Evolutionary conservation across 2,797 vertebrate genomes (phyloP).

Genomic region (Prunella strophiata): DNA sequence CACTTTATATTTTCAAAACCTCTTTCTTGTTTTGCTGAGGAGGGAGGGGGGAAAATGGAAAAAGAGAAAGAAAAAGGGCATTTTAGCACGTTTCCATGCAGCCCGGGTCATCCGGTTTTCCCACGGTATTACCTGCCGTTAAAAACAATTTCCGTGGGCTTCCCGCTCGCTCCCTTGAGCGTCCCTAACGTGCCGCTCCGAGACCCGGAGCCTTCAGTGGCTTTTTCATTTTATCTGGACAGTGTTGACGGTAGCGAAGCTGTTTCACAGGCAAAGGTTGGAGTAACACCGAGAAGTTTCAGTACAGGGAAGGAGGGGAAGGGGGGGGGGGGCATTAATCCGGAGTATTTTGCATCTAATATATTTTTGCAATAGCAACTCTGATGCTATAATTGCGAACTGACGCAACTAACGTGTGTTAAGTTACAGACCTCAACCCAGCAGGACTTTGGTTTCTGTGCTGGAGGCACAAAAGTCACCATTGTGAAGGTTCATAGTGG

Average conservation of each 20-base stretch:
- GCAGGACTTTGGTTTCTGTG: background rate
- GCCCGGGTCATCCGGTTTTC: constrained; percentile 51
- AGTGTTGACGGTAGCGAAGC: background rate
- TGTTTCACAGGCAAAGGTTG: background rate
- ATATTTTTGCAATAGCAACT: constrained; percentile 31
- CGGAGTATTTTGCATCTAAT: background rate
- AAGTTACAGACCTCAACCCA: background rate
- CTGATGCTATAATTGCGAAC: background rate
- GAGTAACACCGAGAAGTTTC: constrained; percentile 7
- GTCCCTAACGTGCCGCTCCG: background rate
- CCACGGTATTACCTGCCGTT: constrained; percentile 51
- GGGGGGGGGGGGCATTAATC: constrained; percentile 4
- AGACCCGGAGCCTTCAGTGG: background rate
- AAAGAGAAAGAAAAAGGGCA: background rate
- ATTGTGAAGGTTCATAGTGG: constrained; percentile 16
- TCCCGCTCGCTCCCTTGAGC: background rate
- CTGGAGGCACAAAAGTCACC: constrained; percentile 38
- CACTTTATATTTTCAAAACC: constrained; percentile 36
- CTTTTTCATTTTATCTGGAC: background rate
- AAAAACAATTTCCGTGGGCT: constrained; percentile 24
- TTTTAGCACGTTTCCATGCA: constrained; percentile 30
- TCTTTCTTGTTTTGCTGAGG: background rate
- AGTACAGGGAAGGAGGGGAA: background rate
- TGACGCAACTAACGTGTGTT: constrained; percentile 23
- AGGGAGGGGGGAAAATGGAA: rapidly evolving